Evolutionary conservation across 2,888 invertebrate genomes (phyloP).

Genomic region (Macrosiphum euphorbiae): DNA sequence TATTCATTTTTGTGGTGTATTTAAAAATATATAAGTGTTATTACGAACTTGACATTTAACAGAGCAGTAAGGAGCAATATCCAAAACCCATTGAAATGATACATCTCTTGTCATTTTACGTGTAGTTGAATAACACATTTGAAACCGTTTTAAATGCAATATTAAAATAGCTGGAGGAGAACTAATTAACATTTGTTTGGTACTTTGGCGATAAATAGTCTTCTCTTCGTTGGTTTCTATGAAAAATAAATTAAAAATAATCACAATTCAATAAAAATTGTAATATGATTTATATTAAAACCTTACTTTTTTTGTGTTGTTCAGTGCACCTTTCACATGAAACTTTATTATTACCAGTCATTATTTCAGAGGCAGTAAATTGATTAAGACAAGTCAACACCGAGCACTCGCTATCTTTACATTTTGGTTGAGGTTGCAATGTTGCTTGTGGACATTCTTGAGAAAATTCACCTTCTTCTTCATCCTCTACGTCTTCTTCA

Average conservation of each 20-base stretch:
- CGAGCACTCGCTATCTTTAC: conserved; percentile 81
- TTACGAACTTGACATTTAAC: conserved; percentile 72
- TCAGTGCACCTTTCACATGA: conserved; percentile 92
- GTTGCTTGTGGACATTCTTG: conserved; percentile 62
- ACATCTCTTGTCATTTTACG: conserved; percentile 89
- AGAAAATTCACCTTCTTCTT: conserved; percentile 64
- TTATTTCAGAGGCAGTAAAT: conserved; percentile 90
- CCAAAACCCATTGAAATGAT: conserved; percentile 86
- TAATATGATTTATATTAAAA: background rate
- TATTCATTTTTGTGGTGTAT: background rate
- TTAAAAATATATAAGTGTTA: conserved; percentile 24
- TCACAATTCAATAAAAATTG: background rate
- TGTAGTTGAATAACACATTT: conserved; percentile 82
- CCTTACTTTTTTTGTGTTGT: conserved; percentile 73
- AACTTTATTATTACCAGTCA: conserved; percentile 93
- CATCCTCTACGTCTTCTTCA: conserved; percentile 62
- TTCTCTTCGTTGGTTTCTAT: conserved; percentile 73
- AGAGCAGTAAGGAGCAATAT: conserved; percentile 92
- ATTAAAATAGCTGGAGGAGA: conserved; percentile 94
- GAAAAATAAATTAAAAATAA: conserved; percentile 29
- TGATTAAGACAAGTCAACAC: conserved; percentile 91
- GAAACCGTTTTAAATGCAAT: conserved; percentile 95
- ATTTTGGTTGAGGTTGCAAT: conserved; percentile 60
- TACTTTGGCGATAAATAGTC: conserved; percentile 84
- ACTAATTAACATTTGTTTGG: conserved; percentile 88